A percentile compares a stretch with the other conserved stretches of the same genome.
Evolutionary conservation across 2,113 vertebrate species (phyloP).

Genomic region (Pheucticus melanocephalus): DNA sequence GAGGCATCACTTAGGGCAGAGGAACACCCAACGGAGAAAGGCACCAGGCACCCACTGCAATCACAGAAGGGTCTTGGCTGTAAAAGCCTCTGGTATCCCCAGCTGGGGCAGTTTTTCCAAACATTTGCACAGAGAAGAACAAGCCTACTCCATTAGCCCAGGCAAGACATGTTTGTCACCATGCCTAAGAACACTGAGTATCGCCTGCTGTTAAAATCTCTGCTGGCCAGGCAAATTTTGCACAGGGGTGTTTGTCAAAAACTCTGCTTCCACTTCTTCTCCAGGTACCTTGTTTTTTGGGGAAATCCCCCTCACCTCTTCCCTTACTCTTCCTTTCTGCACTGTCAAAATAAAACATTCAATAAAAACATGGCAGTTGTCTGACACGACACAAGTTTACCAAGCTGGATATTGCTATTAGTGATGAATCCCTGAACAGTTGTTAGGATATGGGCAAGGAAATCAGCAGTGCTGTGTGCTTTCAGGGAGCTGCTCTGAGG

Average conservation of each 20-base stretch:
- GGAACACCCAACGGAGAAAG: accelerated
- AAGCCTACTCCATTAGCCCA: neutral
- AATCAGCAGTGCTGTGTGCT: accelerated
- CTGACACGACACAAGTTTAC: neutral
- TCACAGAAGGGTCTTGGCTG: neutral
- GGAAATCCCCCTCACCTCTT: neutral
- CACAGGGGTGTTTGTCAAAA: neutral
- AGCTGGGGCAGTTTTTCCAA: neutral
- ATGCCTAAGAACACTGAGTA: neutral
- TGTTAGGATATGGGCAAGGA: neutral
- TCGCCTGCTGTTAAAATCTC: accelerated
- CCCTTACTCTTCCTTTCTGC: neutral
- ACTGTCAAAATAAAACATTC: neutral
- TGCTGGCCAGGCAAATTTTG: accelerated
- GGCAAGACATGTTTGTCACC: accelerated
- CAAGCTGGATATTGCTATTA: neutral
- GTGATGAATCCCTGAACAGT: neutral
- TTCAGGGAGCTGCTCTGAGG: neutral
- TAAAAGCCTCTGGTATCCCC: neutral
- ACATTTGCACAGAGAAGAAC: neutral
- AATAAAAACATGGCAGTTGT: neutral
- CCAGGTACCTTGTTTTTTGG: neutral
- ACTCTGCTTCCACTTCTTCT: neutral
- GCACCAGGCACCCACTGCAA: neutral
- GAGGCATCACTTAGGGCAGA: neutral